phyloP scores from a whole-genome alignment of 2,888 invertebrate species.

The Fabriciana adippe region DNA sequence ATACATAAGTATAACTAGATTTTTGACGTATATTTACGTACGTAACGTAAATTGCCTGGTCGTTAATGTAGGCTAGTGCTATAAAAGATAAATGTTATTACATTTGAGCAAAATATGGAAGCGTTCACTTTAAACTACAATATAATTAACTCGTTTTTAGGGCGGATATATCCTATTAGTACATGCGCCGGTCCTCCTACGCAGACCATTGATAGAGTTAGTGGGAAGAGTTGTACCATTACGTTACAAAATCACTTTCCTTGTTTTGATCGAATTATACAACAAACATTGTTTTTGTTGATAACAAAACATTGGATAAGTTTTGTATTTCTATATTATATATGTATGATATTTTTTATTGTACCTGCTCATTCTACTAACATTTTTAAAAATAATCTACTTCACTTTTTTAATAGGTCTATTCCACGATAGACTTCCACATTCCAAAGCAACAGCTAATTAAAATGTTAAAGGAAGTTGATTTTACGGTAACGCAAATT shows the following conservation, averaged over 20 bases:
- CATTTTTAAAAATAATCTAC: too few species aligned
- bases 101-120: conserved; percentile 12
- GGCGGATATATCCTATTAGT: conserved; percentile 37
- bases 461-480: too few species aligned
- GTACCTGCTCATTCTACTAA: too few species aligned
- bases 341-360: background rate
- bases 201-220: conserved; percentile 25
- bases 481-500: too few species aligned
- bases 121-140: conserved; percentile 23
- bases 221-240: conserved; percentile 31
- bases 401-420: too few species aligned
- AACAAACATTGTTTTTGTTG: background rate
- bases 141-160: conserved; percentile 36
- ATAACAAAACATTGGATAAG: background rate
- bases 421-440: too few species aligned
- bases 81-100: background rate
- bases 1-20: too few species aligned
- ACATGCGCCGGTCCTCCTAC: conserved; percentile 32
- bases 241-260: conserved; percentile 22
- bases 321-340: background rate
- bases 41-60: too few species aligned
- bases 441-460: too few species aligned
- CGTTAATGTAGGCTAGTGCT: background rate
- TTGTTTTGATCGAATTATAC: background rate
- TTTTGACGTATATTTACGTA: too few species aligned